Conservation (phyloP, 35 echinoderm and acorn worm species). For the Heliocidaris tuberculata region DNA sequence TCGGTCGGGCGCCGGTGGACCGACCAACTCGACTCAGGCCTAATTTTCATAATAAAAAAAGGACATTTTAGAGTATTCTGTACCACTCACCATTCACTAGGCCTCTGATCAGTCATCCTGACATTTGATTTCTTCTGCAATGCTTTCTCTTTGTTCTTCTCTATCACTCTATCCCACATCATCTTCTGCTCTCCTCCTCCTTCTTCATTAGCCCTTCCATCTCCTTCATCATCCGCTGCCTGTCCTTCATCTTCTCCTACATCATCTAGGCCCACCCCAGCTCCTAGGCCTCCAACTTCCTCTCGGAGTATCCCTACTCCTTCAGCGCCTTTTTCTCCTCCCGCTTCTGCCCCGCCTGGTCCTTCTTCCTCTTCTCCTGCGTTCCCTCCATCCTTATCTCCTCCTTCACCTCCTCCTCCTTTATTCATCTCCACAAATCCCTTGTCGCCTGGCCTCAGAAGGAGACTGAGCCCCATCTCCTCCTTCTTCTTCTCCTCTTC, state of each 20-base stretch:
- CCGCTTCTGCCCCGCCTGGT: not conserved
- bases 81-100: constrained; percentile 6
- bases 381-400: not conserved
- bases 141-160: constrained; percentile 27
- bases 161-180: constrained; percentile 35
- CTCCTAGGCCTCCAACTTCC: not conserved
- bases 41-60: too few relatives aligned
- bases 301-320: not conserved
- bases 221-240: not conserved
- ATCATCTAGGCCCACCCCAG: not conserved
- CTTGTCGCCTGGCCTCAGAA: not conserved
- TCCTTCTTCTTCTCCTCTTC: not conserved
- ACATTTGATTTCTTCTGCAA: not conserved
- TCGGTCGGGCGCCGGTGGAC: too few relatives aligned
- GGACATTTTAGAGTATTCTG: not conserved
- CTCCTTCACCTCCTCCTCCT: constrained; percentile 11
- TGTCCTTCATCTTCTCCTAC: not conserved
- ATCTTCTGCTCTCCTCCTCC: not conserved
- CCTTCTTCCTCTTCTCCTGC: constrained; percentile 24
- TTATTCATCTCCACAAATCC: not conserved
- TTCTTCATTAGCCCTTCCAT: not conserved
- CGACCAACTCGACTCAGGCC: too few relatives aligned
- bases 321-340: not conserved
- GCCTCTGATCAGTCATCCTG: constrained; percentile 22
- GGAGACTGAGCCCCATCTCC: not conserved